These are phyloP conservation scores for Mus caroli DNA, from an alignment of 2,797 vertebrate genomes.

Conservation along the genomic window DNA sequence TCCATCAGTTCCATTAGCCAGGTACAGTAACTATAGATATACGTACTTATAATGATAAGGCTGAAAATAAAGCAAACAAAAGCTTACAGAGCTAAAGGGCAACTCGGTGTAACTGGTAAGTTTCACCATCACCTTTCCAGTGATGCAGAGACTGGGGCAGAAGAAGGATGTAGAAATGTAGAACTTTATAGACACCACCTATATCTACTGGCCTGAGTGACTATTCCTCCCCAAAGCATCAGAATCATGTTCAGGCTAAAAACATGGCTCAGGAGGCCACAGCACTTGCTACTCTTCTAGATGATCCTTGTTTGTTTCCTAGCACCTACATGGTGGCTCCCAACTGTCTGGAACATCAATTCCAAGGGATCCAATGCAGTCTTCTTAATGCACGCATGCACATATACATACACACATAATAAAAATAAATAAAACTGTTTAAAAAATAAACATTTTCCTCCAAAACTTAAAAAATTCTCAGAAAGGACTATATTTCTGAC, in stretches of 20 bases:
- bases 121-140: no score
- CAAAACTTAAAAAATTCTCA: neutral
- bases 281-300: no score
- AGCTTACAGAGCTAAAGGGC: no score
- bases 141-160: neutral
- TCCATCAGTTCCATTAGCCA: neutral
- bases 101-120: no score
- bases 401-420: neutral
- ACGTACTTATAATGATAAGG: neutral
- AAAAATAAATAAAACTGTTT: neutral
- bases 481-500: neutral
- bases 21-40: neutral
- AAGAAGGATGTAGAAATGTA: neutral
- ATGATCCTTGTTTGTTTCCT: neutral
- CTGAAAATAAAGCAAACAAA: neutral
- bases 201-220: neutral
- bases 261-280: neutral
- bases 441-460: neutral
- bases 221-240: no score
- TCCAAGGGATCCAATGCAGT: neutral
- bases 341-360: neutral
- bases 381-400: neutral
- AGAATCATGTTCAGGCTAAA: neutral
- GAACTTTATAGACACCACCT: neutral
- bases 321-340: neutral